Evolutionary conservation across 2,888 invertebrate species (phyloP), one percentile per base, ranked within the genome.

Genomic region (Cordylochernes scorpioides): DNA sequence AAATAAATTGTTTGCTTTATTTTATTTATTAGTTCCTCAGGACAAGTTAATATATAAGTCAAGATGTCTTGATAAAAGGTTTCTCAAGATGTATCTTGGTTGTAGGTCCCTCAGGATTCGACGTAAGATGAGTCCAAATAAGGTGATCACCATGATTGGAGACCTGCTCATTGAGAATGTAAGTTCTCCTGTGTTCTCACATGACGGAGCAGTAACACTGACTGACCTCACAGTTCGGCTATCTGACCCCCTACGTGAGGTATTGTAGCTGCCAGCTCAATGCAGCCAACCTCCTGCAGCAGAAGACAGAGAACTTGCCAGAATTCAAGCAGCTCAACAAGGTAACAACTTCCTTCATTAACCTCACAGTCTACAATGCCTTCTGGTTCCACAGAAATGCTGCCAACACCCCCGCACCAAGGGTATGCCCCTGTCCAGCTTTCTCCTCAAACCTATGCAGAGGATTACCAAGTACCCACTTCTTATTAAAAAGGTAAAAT

Each of bases 381-480:
- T 10, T 2, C 9, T 19, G 10, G 9, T 10, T 19, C 21, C 42
- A 9, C 59, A 65, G 38, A 62, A 60, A 42, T 61, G 60, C 43
- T 67, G 67, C 43, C 66, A 67, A 47, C 60, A 71, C 50, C 60
- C 63, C 1, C 56, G 63, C 13, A 67, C 68, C 1, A 65, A 67
- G 46, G 70, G 70, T 29, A 61, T 72, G 62, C 70, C 71, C 1
- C 50, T 73, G 8, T 68, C 67, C 37, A 69, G 70, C 14, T 74
- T 70, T 50, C 54, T 74, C 15, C 62, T 74, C 30, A 71, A 74
- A 50, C 74, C 74, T 4, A 71, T 74, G 69, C 72, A 73, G 49
- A 55, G 74, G 40, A 71, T 74, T 31, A 74, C 73, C 10, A 67
- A 67, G 47, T 74, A 74, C 53, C 73, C 72, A 3, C 55, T 74